phyloP scores from a whole-genome alignment of 2,113 vertebrate species.

The Pangasianodon gigas region DNA sequence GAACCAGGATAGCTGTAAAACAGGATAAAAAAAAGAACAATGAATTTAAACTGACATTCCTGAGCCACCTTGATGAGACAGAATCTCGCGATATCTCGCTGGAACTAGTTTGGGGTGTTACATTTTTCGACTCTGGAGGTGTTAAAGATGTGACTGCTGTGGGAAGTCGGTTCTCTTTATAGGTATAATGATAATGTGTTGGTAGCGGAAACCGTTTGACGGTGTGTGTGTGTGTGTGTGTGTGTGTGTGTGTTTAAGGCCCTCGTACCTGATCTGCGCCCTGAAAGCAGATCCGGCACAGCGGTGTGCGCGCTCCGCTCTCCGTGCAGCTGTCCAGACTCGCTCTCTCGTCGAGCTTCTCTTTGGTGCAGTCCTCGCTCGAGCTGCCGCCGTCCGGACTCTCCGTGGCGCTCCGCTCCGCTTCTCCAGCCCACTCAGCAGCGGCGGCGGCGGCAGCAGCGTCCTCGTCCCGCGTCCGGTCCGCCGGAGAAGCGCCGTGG shows the following conservation, averaged over 20 bases:
- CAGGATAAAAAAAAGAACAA: no score
- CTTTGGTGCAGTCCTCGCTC: slow-evolving; percentile 81
- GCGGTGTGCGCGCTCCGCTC: slow-evolving; percentile 84
- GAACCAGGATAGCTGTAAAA: no score
- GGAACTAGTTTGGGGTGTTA: no score
- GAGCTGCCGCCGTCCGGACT: slow-evolving; percentile 78
- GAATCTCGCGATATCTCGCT: no score
- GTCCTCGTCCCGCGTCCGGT: slow-evolving; percentile 62
- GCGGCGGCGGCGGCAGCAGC: no score
- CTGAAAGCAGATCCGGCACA: slow-evolving; percentile 90
- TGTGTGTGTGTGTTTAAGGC: background rate
- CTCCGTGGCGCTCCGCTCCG: slow-evolving; percentile 64
- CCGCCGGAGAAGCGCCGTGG: slow-evolving; percentile 66
- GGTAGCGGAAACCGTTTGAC: background rate
- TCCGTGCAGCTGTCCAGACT: slow-evolving; percentile 83
- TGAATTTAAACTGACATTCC: no score
- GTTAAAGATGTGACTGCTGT: no score
- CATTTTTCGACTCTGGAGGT: no score
- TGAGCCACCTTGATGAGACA: no score
- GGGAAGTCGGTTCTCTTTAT: background rate
- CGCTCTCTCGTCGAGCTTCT: slow-evolving; percentile 79
- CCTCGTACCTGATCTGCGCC: slow-evolving; percentile 85
- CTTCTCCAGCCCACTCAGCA: background rate
- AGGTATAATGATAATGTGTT: background rate
- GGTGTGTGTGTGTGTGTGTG: background rate